Percentiles rank a stretch among this genome's conserved stretches.
phyloP scores from a whole-genome alignment of 1,140 invertebrate species.

The Catajapyx aquilonaris region DNA sequence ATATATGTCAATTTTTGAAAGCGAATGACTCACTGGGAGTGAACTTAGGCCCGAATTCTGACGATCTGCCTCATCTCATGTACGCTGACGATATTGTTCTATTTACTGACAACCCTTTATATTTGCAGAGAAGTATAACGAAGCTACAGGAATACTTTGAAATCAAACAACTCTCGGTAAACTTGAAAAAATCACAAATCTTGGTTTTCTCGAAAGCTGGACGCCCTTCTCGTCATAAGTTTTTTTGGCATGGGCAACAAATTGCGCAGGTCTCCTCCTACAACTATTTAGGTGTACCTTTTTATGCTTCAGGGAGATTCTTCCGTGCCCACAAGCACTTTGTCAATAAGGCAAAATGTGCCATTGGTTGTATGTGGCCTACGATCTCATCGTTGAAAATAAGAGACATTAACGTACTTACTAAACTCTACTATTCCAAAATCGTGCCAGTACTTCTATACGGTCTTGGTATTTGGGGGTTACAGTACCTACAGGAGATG shows the following conservation, averaged over 20 bases:
- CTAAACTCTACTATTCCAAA: too few relatives aligned
- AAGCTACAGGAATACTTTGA: conserved; percentile 3
- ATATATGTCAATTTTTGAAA: neutral
- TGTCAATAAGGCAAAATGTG: conserved; percentile 1
- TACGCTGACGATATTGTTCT: conserved; percentile 9
- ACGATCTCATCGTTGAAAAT: too few relatives aligned
- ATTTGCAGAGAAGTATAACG: conserved; percentile 7
- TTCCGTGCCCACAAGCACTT: neutral
- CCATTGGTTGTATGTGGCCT: conserved; percentile 1
- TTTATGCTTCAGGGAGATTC: neutral
- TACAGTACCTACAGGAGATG: too few relatives aligned
- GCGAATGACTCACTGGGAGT: too few relatives aligned
- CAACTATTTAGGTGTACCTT: conserved; percentile 6
- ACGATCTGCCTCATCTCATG: conserved; percentile 3
- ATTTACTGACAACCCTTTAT: neutral
- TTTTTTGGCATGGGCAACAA: conserved; percentile 1
- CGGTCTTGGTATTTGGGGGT: too few relatives aligned
- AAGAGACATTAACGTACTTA: too few relatives aligned
- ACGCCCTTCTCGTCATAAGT: neutral
- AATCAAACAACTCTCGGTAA: neutral
- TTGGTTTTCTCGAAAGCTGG: conserved; percentile 5
- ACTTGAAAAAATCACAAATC: conserved; percentile 6
- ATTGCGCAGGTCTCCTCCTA: conserved; percentile 5
- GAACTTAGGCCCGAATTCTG: neutral
- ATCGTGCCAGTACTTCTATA: too few relatives aligned